Conservation (phyloP, 2,113 vertebrate species). For the Sarotherodon lohbergeri region DNA sequence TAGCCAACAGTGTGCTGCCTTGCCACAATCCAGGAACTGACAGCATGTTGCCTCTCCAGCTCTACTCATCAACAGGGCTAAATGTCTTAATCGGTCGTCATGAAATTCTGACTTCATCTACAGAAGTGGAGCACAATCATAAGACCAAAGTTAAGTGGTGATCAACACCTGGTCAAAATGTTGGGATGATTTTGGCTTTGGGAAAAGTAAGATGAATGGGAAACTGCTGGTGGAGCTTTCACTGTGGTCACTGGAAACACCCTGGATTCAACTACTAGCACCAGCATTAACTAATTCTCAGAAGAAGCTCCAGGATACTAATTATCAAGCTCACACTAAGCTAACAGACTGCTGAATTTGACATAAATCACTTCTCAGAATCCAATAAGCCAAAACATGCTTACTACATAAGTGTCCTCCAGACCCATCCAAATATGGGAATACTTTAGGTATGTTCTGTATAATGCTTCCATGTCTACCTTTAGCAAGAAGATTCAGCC, state of each 20-base stretch:
- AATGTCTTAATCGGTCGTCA: neutral
- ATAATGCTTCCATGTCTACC: neutral
- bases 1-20: neutral
- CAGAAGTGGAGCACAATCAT: neutral
- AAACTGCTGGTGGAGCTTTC: neutral
- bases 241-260: neutral
- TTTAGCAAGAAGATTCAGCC: neutral
- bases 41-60: neutral
- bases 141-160: neutral
- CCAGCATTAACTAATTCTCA: neutral
- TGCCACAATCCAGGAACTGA: neutral
- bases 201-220: neutral
- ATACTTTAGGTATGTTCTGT: neutral
- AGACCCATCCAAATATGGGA: neutral
- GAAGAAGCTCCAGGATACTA: neutral
- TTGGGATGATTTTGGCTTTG: neutral
- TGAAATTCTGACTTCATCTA: neutral
- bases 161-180: neutral
- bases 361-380: neutral
- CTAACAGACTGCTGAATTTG: neutral
- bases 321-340: neutral
- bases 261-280: neutral
- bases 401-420: neutral
- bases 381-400: neutral
- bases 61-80: neutral